Base-by-base conservation (phyloP, 1,140 invertebrate genomes). In the Scaptomyza graminum region DNA sequence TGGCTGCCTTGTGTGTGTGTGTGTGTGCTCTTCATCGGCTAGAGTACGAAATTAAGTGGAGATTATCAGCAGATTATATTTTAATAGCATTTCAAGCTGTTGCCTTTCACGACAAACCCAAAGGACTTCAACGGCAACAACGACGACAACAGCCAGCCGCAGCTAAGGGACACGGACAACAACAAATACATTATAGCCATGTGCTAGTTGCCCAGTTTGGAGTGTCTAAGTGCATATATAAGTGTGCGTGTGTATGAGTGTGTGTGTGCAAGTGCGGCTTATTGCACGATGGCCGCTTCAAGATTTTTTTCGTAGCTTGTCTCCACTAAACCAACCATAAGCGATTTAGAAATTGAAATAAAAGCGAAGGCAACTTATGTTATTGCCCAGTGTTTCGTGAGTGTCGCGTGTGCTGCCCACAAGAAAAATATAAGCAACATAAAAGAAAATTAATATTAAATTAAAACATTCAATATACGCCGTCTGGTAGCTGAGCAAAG, bases 11-110 rank as follows among this genome's bases (percentile, higher is more conserved):
- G 13, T 47, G 1, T 52, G 9, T 34, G 37, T 64, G 28, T 56
- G 28, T 41, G 47, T 54, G 67, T 18, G 41, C 31, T 37, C 43
- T 66, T 50, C 56, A 71, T 65, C 44, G 77, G 50, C 44, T 57
- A 68, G 51, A 81, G 78, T 75, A 82, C 75, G 79, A 87, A 88
- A 87, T 87, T 88, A 87, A 88, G 83, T 87, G 83, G 72, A 87
- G 83, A 87, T 87, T 87, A 87, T 87, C 83, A 87, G 83, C 70
- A 87, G 83, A 87, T 87, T 88, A 87, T 87, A 87, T 87, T 87
- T 87, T 87, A 87, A 87, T 87, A 87, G 83, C 83, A 87, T 87
- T 87, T 87, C 83, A 87, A 88, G 83, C 83, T 88, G 83, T 87
- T 87, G 77, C 83, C 83, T 69, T 88, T 63, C 67, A 70, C 74